A percentile compares a stretch with the other conserved stretches of the same genome.
These are phyloP conservation scores for mouse (Mus musculus) DNA, from an alignment of 2,113 vertebrate species.

Conservation along the genomic window DNA sequence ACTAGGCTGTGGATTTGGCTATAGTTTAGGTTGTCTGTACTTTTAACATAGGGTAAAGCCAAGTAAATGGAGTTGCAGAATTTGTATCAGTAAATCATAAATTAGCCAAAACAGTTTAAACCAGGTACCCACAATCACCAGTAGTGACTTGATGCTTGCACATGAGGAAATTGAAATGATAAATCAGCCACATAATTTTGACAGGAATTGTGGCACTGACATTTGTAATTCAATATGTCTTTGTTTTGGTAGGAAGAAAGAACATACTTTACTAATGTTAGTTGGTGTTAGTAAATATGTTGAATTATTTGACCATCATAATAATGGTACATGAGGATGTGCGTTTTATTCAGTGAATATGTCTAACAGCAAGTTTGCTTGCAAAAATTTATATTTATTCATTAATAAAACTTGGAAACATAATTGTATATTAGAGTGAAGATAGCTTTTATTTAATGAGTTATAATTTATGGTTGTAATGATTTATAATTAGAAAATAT, in stretches of 20 bases:
- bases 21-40: background rate
- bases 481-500: background rate
- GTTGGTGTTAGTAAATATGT: conserved; percentile 1
- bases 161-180: background rate
- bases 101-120: background rate
- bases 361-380: conserved; percentile 52
- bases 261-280: conserved; percentile 4
- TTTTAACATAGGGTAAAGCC: background rate
- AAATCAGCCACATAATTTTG: background rate
- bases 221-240: conserved; percentile 17
- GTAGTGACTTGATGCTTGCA: conserved; percentile 7
- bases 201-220: background rate
- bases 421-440: conserved; percentile 24
- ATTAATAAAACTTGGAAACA: conserved; percentile 64
- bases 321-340: conserved; percentile 39
- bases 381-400: conserved; percentile 45
- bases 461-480: conserved; percentile 61
- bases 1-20: conserved; percentile 20
- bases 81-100: conserved; percentile 8
- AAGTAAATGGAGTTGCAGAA: background rate
- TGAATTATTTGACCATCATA: conserved; percentile 25
- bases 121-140: background rate
- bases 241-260: conserved; percentile 5
- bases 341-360: conserved; percentile 43
- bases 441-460: conserved; percentile 50